Percentiles rank a stretch among this genome's conserved stretches.
These are phyloP conservation scores for Chromis chromis DNA, from an alignment of 2,797 vertebrate genomes.

Conservation along the genomic window DNA sequence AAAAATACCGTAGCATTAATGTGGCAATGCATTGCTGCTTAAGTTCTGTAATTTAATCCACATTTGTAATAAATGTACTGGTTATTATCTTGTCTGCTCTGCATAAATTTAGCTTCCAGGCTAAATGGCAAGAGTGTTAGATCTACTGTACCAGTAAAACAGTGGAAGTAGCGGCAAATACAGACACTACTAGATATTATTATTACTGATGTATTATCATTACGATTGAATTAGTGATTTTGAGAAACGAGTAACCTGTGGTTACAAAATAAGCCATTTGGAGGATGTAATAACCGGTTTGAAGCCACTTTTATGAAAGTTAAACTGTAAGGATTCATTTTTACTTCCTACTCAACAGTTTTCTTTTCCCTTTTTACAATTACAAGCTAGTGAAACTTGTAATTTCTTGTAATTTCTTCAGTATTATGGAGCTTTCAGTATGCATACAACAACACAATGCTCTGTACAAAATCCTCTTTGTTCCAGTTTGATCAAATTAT, in stretches of 20 bases:
- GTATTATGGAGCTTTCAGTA: slow-evolving; percentile 27
- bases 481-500: slow-evolving; percentile 38
- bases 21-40: slow-evolving; percentile 34
- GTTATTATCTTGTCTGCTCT: slow-evolving; percentile 58
- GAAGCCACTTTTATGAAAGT: slow-evolving; percentile 6
- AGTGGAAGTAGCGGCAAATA: slow-evolving; percentile 1
- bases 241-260: slow-evolving; percentile 17
- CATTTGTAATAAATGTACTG: slow-evolving; percentile 68
- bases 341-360: not conserved
- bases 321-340: not conserved
- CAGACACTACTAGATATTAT: not conserved
- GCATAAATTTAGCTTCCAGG: slow-evolving; percentile 51
- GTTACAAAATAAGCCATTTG: slow-evolving; percentile 15
- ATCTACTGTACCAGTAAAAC: slow-evolving; percentile 23
- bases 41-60: slow-evolving; percentile 69
- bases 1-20: slow-evolving; percentile 18
- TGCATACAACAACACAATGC: not conserved
- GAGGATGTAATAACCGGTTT: slow-evolving; percentile 20
- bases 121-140: slow-evolving; percentile 36
- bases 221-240: slow-evolving; percentile 15
- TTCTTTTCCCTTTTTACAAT: not conserved
- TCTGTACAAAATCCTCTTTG: slow-evolving; percentile 7
- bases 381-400: not conserved
- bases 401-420: slow-evolving; percentile 29
- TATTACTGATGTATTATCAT: not conserved